Percentiles rank a stretch among this genome's conserved stretches.
Conservation (phyloP, 2,888 invertebrate species). For the Opisthograptis luteolata region DNA sequence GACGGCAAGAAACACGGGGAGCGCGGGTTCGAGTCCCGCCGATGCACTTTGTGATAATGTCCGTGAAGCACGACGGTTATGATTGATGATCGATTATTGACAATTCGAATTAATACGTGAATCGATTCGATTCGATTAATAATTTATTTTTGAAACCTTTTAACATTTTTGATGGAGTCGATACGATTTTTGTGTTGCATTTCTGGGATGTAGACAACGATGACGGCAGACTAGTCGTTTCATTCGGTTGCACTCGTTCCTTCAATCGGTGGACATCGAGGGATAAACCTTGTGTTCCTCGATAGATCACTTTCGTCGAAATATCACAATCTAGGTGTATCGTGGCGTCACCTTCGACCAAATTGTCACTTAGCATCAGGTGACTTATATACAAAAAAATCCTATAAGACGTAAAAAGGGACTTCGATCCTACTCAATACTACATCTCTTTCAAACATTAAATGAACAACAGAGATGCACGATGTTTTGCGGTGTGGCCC, state of each 20-base stretch:
- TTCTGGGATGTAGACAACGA: conserved; percentile 21
- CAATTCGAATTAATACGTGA: conserved; percentile 73
- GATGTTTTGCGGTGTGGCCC: no score
- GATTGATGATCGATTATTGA: conserved; percentile 76
- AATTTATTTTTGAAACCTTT: conserved; percentile 68
- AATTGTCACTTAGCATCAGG: no score
- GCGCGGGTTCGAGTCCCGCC: conserved; percentile 49
- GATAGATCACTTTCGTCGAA: no score
- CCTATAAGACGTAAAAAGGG: no score
- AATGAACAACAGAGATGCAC: no score
- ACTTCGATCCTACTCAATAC: no score
- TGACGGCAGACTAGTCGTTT: background rate
- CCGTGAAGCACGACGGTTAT: conserved; percentile 61
- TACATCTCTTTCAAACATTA: no score
- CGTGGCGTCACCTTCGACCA: no score
- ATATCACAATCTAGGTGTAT: no score
- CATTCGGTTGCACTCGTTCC: conserved; percentile 1
- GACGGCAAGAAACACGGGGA: conserved; percentile 49
- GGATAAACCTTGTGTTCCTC: no score
- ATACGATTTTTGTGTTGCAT: conserved; percentile 55
- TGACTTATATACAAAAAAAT: no score
- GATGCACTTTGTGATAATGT: conserved; percentile 70
- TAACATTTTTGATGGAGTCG: conserved; percentile 51
- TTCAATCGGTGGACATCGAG: no score
- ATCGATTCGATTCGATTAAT: conserved; percentile 66